A percentile compares a stretch with the other conserved stretches of the same genome.
These are phyloP conservation scores for Urocitellus parryii DNA, from an alignment of 2,113 vertebrate species.

Conservation along the genomic window DNA sequence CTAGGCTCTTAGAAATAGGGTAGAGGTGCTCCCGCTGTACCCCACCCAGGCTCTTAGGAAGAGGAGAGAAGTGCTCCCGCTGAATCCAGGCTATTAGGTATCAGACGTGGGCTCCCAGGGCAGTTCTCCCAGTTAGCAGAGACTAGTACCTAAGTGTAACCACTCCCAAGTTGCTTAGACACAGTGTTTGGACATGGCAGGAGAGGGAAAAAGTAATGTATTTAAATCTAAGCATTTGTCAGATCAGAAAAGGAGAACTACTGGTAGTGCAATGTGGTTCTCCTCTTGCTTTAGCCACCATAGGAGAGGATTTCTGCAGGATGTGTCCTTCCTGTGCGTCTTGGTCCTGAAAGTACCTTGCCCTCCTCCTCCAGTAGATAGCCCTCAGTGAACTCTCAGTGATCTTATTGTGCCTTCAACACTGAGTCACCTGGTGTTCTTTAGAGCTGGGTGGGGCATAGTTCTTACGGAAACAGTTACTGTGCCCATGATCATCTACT, in stretches of 20 bases:
- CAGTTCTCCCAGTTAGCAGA: background rate
- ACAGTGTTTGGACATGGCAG: background rate
- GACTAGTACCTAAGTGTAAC: background rate
- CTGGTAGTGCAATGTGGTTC: too few relatives aligned
- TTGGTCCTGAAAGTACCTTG: fast-evolving
- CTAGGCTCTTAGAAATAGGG: background rate
- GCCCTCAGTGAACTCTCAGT: background rate
- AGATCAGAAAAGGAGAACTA: background rate
- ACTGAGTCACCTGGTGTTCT: background rate
- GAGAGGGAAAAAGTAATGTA: background rate
- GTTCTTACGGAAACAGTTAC: background rate
- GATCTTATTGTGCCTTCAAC: background rate
- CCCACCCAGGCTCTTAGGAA: fast-evolving
- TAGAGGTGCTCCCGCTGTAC: background rate
- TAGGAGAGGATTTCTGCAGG: background rate
- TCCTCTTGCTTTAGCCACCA: background rate
- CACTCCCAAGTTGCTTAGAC: background rate
- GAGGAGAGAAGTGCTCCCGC: background rate
- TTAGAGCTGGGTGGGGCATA: conserved; percentile 4
- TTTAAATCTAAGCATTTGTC: background rate
- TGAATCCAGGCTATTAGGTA: background rate
- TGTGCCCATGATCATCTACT: background rate
- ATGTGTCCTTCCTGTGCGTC: fast-evolving
- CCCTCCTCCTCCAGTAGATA: background rate
- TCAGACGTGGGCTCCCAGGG: too few relatives aligned